Evolutionary conservation across 2,797 vertebrate genomes (phyloP).

Genomic region (Xenopus petersii): DNA sequence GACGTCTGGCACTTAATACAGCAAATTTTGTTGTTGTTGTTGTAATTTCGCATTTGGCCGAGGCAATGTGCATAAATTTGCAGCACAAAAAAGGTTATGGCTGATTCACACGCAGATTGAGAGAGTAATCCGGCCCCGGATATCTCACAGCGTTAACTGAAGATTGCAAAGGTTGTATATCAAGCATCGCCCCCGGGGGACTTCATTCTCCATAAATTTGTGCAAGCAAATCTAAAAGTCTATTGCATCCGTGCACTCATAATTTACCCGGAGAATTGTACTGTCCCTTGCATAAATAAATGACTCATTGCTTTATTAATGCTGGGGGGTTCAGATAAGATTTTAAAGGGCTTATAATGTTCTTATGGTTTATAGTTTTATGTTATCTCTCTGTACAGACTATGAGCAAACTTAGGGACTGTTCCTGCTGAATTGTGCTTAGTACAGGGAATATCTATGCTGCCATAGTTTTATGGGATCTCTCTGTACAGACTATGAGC

Average conservation of each 20-base stretch:
- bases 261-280: background rate
- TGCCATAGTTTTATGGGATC: no score
- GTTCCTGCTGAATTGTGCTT: no score
- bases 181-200: background rate
- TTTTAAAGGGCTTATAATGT: no score
- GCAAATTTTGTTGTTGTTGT: background rate
- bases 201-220: background rate
- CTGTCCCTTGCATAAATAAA: background rate
- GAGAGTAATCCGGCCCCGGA: background rate
- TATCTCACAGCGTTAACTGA: background rate
- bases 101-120: constrained; percentile 28
- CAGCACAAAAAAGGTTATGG: constrained; percentile 36
- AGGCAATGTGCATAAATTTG: constrained; percentile 40
- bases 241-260: background rate
- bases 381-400: no score
- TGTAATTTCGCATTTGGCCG: constrained; percentile 13
- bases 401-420: no score
- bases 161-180: background rate
- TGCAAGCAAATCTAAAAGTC: background rate
- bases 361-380: no score
- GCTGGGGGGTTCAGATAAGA: background rate
- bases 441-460: no score
- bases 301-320: background rate
- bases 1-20: constrained; percentile 13
- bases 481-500: no score